Percentiles rank a stretch among this genome's conserved stretches.
phyloP scores from a whole-genome alignment of 2,113 vertebrate genomes.

The Furnarius figulus region DNA sequence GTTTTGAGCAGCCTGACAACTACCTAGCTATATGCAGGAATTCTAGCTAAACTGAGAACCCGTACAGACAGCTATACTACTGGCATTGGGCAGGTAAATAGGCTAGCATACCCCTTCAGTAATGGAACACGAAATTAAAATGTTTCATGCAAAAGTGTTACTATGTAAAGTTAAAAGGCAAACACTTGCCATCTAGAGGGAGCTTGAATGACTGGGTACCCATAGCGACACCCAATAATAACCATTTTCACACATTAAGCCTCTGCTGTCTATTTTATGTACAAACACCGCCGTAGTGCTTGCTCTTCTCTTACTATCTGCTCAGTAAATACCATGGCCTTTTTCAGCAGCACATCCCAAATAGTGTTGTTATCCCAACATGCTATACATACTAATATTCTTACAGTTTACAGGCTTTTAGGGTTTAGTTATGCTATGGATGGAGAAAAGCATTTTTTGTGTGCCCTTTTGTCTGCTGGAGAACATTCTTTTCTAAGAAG shows the following conservation, averaged over 20 bases:
- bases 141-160: not conserved
- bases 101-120: not conserved
- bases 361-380: not conserved
- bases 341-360: not conserved
- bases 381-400: not conserved
- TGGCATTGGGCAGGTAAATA: not conserved
- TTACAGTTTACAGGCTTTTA: not conserved
- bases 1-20: not conserved
- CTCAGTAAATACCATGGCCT: not conserved
- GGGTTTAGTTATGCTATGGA: not conserved
- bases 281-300: not conserved
- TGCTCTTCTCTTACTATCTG: not conserved
- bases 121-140: not conserved
- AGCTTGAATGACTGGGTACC: not conserved
- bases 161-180: not conserved
- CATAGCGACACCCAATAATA: not conserved
- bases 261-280: not conserved
- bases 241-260: not conserved
- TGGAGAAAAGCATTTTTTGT: not conserved
- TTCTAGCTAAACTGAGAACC: not conserved
- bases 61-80: not conserved
- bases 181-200: not conserved
- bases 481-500: not conserved
- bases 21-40: not conserved
- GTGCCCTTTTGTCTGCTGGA: rapidly evolving